Conservation (phyloP, 2,113 vertebrate species). For the Trochalopteron elliotii region DNA sequence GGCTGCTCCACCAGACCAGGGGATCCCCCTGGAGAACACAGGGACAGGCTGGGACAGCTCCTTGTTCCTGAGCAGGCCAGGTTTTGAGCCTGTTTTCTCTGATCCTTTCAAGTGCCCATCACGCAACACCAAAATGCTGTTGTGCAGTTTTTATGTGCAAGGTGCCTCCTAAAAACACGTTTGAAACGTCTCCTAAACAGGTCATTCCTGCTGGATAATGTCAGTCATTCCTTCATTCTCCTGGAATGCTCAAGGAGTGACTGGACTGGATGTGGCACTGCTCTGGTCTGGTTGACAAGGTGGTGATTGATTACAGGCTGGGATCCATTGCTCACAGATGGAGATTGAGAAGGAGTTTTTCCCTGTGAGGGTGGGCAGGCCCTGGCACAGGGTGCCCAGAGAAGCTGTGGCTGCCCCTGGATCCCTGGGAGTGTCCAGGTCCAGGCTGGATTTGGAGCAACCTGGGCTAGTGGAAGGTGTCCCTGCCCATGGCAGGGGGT, state of each 20-base stretch:
- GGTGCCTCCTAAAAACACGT: background rate
- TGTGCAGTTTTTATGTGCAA: background rate
- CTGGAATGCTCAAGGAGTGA: background rate
- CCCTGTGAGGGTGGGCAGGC: accelerated
- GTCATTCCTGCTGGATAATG: background rate
- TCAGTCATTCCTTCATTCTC: background rate
- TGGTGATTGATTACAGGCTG: background rate
- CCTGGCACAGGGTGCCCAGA: background rate
- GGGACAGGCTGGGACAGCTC: background rate
- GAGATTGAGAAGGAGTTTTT: background rate
- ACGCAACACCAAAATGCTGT: background rate
- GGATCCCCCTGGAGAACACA: background rate
- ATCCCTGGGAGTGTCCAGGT: background rate
- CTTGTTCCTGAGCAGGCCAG: background rate
- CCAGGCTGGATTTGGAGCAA: background rate
- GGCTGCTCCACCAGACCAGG: background rate
- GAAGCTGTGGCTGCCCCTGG: background rate
- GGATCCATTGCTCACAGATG: background rate
- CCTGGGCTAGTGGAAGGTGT: background rate
- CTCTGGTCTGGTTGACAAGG: background rate
- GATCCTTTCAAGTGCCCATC: background rate
- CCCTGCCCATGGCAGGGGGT: background rate
- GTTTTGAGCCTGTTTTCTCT: background rate
- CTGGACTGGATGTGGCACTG: background rate
- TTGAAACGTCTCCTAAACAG: background rate